Conservation (phyloP, 2,888 invertebrate species). For the Argynnis bischoffii region DNA sequence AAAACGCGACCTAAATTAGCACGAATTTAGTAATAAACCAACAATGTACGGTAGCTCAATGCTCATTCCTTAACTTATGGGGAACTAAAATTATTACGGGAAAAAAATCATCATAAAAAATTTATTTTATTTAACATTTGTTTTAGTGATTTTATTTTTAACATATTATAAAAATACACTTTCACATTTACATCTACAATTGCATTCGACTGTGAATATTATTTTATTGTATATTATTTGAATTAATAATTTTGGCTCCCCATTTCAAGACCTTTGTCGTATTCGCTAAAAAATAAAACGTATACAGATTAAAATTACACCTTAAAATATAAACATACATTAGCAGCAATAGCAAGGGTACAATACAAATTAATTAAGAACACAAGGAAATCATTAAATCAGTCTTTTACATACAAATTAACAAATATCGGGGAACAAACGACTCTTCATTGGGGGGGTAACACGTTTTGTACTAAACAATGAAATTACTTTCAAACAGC, state of each 20-base stretch:
- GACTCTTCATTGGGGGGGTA: conserved; percentile 43
- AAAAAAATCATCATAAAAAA: conserved; percentile 22
- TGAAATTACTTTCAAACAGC: conserved; percentile 60
- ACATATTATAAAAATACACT: conserved; percentile 31
- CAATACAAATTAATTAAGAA: conserved; percentile 49
- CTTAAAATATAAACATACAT: conserved; percentile 32
- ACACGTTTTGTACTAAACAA: conserved; percentile 61
- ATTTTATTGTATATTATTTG: conserved; percentile 24
- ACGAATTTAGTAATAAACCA: background rate
- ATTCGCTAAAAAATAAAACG: conserved; percentile 23
- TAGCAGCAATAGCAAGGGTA: conserved; percentile 33
- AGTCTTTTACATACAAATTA: conserved; percentile 59
- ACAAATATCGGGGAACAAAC: conserved; percentile 45
- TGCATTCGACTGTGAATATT: conserved; percentile 25
- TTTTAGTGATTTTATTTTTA: conserved; percentile 22
- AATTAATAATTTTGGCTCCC: conserved; percentile 36
- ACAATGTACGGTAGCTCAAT: conserved; percentile 8
- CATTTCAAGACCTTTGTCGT: conserved; percentile 6
- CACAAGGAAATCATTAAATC: conserved; percentile 61
- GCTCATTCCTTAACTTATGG: conserved; percentile 5
- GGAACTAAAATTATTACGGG: conserved; percentile 34
- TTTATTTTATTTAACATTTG: conserved; percentile 17
- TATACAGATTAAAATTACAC: conserved; percentile 25
- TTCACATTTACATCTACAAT: conserved; percentile 24
- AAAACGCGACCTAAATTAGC: no score